Evolutionary conservation across 2,888 invertebrate species (phyloP), one percentile per base, ranked within the genome.

Genomic region (Marasmarcha lunaedactyla): DNA sequence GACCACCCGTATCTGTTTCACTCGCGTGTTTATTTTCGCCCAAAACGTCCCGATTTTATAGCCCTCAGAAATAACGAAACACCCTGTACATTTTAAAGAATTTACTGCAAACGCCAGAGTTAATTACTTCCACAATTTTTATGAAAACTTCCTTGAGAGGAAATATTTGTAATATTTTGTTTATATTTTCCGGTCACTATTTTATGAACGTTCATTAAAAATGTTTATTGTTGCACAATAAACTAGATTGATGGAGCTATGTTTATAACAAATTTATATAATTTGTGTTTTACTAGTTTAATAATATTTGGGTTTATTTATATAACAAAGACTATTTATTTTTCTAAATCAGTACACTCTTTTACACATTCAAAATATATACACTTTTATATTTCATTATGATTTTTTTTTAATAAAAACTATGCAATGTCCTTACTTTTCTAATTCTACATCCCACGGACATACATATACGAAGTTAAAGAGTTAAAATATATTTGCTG

Each of bases 1-100:
- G 76, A 70, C 77, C 76, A 73, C 76, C 74, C 76, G 71, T 71
- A 69, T 72, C 60, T 55, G 57, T 45, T 54, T 50, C 20, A 20
- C 52, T 50, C 59, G 58, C 70, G 66, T 76, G 73, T 77, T 76
- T 77, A 72, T 63, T 52, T 57, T 63, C 52, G 58, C 53, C 57
- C 58, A 12, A 25, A 52, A 53, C 50, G 20, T 20, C 7, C 20
- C 20, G 46, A 47, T 47, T 73, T 73, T 72, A 73, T 71, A 67
- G 68, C 59, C 64, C 68, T 65, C 61, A 55, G 62, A 70, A 70
- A 67, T 68, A 65, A 63, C 63, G 53, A 49, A 63, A 50, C 65
- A 55, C 64, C 52, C 59, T 51, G 47, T 49, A 50, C 52, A 54
- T 50, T 55, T 57, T 57, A 54, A 53, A 57, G 9, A n/a, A 30